These are phyloP conservation scores for Scleropages formosus DNA, from an alignment of 2,797 vertebrate genomes.

Conservation along the genomic window DNA sequence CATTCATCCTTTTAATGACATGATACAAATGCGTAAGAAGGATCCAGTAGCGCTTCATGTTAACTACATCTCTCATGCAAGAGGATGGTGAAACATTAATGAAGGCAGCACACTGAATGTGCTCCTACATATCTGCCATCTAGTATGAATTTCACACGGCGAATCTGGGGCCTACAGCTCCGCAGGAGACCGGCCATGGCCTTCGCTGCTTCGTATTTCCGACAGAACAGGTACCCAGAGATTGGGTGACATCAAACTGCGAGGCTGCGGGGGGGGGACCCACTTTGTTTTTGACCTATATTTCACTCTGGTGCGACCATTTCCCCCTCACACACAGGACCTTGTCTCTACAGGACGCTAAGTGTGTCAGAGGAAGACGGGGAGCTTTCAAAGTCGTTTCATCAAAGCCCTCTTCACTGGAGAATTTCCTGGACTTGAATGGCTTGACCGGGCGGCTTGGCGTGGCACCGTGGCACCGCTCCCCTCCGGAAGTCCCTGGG, in stretches of 20 bases:
- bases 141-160: constrained; percentile 38
- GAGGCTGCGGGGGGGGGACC: not conserved
- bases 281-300: not conserved
- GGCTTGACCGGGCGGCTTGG: not conserved
- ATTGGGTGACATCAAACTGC: constrained; percentile 40
- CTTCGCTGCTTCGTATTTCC: constrained; percentile 29
- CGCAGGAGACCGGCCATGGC: constrained; percentile 23
- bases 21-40: not conserved
- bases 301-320: constrained; percentile 12
- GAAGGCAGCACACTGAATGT: constrained; percentile 38
- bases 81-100: constrained; percentile 43
- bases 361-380: constrained; percentile 1
- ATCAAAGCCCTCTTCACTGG: constrained; percentile 13
- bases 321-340: not conserved
- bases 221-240: constrained; percentile 30
- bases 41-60: constrained; percentile 17
- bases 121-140: constrained; percentile 30
- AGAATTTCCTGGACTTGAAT: constrained; percentile 13
- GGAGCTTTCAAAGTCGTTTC: constrained; percentile 12
- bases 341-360: not conserved
- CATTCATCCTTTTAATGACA: constrained; percentile 11
- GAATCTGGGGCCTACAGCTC: constrained; percentile 19
- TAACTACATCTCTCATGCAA: constrained; percentile 39
- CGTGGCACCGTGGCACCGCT: not conserved
- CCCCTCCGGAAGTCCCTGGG: not conserved